A percentile compares a stretch with the other conserved stretches of the same genome.
Conservation (phyloP, 2,888 invertebrate genomes). For the Dichetophora obliterata region DNA sequence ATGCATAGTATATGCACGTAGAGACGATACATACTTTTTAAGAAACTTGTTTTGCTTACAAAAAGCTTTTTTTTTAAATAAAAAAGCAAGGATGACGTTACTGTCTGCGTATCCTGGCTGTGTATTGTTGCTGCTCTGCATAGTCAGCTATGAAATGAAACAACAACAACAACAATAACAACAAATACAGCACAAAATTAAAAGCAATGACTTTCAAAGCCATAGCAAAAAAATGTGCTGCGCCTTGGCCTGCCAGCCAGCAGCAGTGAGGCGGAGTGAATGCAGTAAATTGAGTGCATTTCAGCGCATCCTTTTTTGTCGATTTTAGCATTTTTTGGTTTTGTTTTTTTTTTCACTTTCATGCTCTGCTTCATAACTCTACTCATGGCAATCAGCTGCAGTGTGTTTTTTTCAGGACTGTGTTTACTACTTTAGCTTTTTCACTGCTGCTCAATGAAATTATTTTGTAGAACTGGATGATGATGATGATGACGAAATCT, state of each 20-base stretch:
- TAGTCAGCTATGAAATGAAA: neutral
- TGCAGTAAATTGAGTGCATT: neutral
- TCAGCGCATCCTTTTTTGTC: neutral
- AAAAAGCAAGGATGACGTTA: too few species aligned
- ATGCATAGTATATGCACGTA: neutral
- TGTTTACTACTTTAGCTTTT: neutral
- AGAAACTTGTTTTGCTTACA: too few species aligned
- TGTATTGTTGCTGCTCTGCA: neutral
- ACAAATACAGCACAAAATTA: too few species aligned
- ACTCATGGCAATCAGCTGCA: neutral
- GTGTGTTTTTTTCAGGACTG: neutral
- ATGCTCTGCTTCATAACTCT: neutral
- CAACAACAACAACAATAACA: too few species aligned
- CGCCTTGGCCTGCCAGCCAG: too few species aligned
- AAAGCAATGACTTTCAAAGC: too few species aligned
- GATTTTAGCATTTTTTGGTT: neutral
- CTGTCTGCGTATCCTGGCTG: neutral
- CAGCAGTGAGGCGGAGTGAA: too few species aligned
- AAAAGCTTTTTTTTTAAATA: too few species aligned
- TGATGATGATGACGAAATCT: neutral
- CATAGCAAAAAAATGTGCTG: too few species aligned
- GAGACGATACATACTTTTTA: neutral
- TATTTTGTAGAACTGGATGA: neutral
- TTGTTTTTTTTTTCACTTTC: neutral
- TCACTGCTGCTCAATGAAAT: neutral